These are phyloP conservation scores for Adelosebastes latens DNA, from an alignment of 2,797 vertebrate genomes.

Conservation along the genomic window DNA sequence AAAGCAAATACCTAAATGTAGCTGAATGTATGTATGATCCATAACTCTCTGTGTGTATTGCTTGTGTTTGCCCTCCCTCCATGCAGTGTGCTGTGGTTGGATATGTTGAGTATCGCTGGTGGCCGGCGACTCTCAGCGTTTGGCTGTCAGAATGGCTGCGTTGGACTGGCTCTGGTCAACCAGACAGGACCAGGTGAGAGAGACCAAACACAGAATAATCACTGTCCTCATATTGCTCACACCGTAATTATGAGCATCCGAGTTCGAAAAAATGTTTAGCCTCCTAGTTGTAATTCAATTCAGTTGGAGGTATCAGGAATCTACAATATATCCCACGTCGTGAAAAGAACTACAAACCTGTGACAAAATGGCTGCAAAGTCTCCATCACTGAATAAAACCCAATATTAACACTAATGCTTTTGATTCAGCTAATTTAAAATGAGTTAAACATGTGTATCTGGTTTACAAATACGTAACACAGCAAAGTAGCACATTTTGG, in stretches of 20 bases:
- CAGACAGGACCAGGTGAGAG: conserved; percentile 84
- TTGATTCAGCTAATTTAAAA: neutral
- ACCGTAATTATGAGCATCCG: neutral
- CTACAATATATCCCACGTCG: neutral
- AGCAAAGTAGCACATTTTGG: no score
- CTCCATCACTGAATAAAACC: neutral
- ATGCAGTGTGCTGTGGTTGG: conserved; percentile 89
- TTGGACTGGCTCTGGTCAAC: conserved; percentile 88
- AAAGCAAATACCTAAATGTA: neutral
- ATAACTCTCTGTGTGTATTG: neutral
- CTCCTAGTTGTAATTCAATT: neutral
- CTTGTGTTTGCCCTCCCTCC: neutral
- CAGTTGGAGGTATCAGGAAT: neutral
- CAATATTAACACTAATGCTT: no score
- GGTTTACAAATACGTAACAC: neutral
- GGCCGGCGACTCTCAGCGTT: conserved; percentile 84
- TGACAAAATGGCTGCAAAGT: neutral
- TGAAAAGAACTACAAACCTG: neutral
- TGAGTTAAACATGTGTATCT: neutral
- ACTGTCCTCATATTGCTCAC: neutral
- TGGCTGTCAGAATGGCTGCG: conserved; percentile 91
- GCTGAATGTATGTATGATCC: neutral
- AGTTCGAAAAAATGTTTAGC: neutral
- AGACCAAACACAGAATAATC: neutral
- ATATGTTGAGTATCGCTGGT: conserved; percentile 79